Conservation (phyloP, 2,113 vertebrate species). For the Porphyrio hochstetteri region DNA sequence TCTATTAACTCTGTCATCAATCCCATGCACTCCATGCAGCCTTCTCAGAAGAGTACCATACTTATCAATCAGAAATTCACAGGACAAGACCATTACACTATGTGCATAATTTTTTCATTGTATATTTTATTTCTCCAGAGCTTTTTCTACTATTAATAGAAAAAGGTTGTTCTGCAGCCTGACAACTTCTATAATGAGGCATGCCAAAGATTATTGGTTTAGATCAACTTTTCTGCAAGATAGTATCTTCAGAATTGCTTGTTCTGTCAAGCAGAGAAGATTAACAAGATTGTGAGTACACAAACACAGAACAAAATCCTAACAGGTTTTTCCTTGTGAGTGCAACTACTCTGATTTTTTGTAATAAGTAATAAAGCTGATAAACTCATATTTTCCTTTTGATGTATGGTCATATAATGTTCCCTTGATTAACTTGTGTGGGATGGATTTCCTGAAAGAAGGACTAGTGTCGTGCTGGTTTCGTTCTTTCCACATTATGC, state of each 20-base stretch:
- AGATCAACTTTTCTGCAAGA: not conserved
- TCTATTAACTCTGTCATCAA: not conserved
- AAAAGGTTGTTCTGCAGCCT: not conserved
- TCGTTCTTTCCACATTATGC: not conserved
- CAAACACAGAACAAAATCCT: not conserved
- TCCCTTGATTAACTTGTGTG: not conserved
- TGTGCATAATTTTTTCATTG: not conserved
- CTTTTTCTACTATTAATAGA: not conserved
- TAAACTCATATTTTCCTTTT: not conserved
- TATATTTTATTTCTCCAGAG: not conserved
- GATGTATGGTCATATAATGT: not conserved
- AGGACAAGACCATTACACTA: not conserved
- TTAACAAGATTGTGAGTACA: not conserved
- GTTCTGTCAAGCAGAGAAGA: not conserved
- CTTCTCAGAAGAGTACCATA: not conserved
- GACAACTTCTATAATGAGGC: not conserved
- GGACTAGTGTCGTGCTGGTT: fast-evolving
- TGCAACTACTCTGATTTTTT: not conserved
- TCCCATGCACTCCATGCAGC: not conserved
- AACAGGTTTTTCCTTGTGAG: not conserved
- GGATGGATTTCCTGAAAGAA: not conserved
- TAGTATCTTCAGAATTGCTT: not conserved
- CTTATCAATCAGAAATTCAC: not conserved
- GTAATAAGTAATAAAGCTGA: not conserved
- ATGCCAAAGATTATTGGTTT: not conserved